phyloP scores from a whole-genome alignment of 2,888 invertebrate genomes.

The Hirtodrosophila cameraria region DNA sequence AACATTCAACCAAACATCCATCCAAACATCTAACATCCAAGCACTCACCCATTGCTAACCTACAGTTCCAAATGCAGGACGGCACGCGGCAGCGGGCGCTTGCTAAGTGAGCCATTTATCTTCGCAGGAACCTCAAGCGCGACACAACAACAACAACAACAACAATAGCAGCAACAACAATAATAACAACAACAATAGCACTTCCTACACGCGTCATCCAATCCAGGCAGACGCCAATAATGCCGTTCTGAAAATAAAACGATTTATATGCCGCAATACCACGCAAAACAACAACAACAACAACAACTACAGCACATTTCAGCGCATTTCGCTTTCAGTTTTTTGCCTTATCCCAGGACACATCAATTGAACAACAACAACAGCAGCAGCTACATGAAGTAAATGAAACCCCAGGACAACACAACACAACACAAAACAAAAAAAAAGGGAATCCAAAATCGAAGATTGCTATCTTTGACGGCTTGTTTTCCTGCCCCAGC shows the following conservation, averaged over 20 bases:
- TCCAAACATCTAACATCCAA: slow-evolving; percentile 16
- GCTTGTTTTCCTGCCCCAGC: slow-evolving; percentile 69
- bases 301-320: slow-evolving; percentile 56
- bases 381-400: slow-evolving; percentile 45
- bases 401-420: slow-evolving; percentile 65
- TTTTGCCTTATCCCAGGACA: slow-evolving; percentile 69
- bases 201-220: slow-evolving; percentile 73
- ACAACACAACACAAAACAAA: slow-evolving; percentile 31
- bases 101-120: slow-evolving; percentile 84
- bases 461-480: slow-evolving; percentile 83
- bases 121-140: slow-evolving; percentile 80
- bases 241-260: slow-evolving; percentile 72
- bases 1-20: slow-evolving; percentile 17
- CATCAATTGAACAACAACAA: slow-evolving; percentile 66
- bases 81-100: slow-evolving; percentile 46
- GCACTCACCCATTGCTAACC: slow-evolving; percentile 12
- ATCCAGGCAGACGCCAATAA: slow-evolving; percentile 75
- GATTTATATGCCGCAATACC: slow-evolving; percentile 78
- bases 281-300: slow-evolving; percentile 53
- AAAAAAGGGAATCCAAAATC: slow-evolving; percentile 69
- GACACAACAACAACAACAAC: slow-evolving; percentile 68
- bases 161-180: slow-evolving; percentile 38
- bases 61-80: slow-evolving; percentile 12
- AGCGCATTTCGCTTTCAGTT: slow-evolving; percentile 42
- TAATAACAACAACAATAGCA: slow-evolving; percentile 59